Evolutionary conservation across 2,113 vertebrate genomes (phyloP), one percentile per base, ranked within the genome.

Genomic region (Chauna torquata): DNA sequence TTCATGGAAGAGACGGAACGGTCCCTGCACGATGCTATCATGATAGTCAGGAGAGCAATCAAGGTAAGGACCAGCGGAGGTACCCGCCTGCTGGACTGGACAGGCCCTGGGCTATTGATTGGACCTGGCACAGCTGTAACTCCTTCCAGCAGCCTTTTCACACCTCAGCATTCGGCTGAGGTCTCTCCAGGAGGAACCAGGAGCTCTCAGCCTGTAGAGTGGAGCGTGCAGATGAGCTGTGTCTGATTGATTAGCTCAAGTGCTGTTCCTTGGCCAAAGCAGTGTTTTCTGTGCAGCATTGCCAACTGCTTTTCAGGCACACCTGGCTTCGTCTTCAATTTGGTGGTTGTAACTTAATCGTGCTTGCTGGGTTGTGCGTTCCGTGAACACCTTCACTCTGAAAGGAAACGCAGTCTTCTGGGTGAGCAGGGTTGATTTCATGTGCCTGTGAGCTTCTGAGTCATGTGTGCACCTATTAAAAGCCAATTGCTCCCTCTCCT

Each of bases 1-100:
- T 99, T 99, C 97, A 99, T 99, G 98, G 99, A 99, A 59, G 99
- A 99, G 98, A 99, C 99, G 0, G 99, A 99, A 80, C 98, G 99
- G 6, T 99, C 99, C 8, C 98, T 99, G 92, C 99, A 99, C 0
- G 99, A 99, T 2, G 99, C 99, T 96, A 99, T 99, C 98, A 99
- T 99, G 99, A 99, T 99, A 1, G 99, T 99, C 62, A 98, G 99
- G 92, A 98, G 99, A 62, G 99, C 99, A 38, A 99, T 99, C 97
- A 99, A 99, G 99, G 99, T 99, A 57, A 34, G 68, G 13, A 9
- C 11, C 6, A 0, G 9, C 0, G 1, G 12, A 61, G 32, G 10
- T 6, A 1, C n/a, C 20, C 45, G 34, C 71, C 30, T 17, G 30
- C 18, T 25, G 22, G 18, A 0, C 16, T 50, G 19, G 22, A 15